Conservation (phyloP, 2,797 vertebrate species). For the Mus caroli region DNA sequence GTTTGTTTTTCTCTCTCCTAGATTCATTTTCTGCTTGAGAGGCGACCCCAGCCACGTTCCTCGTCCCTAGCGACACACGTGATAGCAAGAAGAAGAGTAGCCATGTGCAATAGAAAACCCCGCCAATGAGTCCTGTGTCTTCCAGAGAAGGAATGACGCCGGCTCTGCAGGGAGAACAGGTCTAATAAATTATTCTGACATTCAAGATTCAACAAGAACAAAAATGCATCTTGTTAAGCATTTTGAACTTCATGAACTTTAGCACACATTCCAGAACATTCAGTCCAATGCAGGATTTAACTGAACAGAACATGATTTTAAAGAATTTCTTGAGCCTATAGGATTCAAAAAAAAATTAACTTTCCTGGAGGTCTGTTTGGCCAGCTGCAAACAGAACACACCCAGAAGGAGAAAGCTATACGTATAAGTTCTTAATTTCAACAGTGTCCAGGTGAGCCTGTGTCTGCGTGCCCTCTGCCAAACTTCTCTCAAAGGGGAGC, state of each 20-base stretch:
- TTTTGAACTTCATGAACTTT: conserved; percentile 11
- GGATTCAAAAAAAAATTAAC: background rate
- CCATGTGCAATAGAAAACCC: background rate
- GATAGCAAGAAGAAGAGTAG: background rate
- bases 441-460: fast-evolving
- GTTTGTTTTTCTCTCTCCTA: conserved; percentile 16
- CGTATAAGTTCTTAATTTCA: background rate
- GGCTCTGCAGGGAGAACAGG: background rate
- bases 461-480: fast-evolving
- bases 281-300: background rate
- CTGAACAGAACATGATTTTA: background rate
- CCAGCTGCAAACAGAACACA: background rate
- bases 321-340: background rate
- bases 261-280: background rate
- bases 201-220: conserved; percentile 21
- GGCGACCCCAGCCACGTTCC: background rate
- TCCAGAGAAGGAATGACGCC: background rate
- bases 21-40: background rate
- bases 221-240: background rate
- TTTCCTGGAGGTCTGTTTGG: background rate
- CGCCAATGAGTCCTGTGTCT: background rate
- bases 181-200: background rate
- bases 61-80: conserved; percentile 3
- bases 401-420: background rate
- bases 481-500: background rate